These are phyloP conservation scores for Hetaerina titia DNA, from an alignment of 2,888 invertebrate species.

Conservation along the genomic window DNA sequence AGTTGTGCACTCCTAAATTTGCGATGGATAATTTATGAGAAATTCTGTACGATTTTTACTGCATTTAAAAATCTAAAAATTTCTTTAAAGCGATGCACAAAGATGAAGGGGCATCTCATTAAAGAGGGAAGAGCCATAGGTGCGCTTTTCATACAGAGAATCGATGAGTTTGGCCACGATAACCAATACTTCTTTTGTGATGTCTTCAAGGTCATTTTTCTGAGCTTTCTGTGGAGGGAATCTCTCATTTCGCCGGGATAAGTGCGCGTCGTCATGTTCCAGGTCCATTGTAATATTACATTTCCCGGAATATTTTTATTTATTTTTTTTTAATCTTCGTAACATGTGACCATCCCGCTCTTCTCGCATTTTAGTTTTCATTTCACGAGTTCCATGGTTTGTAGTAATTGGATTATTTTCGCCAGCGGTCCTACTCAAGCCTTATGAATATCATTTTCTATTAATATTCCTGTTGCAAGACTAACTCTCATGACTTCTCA, in stretches of 20 bases:
- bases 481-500: not conserved
- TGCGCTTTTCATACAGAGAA: not conserved
- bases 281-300: not conserved
- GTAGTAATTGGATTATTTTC: not conserved
- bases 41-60: too few relatives aligned
- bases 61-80: too few relatives aligned
- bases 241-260: not conserved
- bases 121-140: not conserved
- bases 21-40: too few relatives aligned
- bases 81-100: not conserved
- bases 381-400: not conserved
- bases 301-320: not conserved
- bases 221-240: not conserved
- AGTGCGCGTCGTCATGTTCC: not conserved
- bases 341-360: not conserved
- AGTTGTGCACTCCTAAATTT: too few relatives aligned
- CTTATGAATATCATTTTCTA: not conserved
- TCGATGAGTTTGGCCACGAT: not conserved
- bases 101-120: slow-evolving; percentile 18
- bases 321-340: slow-evolving; percentile 1
- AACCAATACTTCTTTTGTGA: not conserved
- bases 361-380: not conserved
- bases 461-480: not conserved
- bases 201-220: slow-evolving; percentile 16
- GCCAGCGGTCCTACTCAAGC: not conserved